phyloP scores from a whole-genome alignment of 2,113 vertebrate genomes.

The Ranitomeya variabilis region DNA sequence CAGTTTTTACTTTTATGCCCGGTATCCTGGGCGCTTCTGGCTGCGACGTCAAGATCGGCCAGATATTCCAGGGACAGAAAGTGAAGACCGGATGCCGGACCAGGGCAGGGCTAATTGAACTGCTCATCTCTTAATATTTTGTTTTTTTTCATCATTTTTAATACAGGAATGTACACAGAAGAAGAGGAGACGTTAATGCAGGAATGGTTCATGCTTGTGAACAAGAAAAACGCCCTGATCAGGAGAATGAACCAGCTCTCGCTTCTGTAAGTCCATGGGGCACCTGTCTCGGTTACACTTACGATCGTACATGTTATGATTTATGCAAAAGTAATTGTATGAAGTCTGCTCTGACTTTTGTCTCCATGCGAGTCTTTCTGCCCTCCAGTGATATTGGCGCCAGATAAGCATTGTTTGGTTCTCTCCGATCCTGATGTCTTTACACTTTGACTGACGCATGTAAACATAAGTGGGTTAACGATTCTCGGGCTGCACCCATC shows the following conservation, averaged over 20 bases:
- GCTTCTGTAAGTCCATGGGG: conserved; percentile 84
- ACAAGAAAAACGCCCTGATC: conserved; percentile 99
- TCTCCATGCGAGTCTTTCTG: conserved; percentile 21
- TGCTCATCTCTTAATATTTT: background rate
- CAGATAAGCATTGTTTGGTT: conserved; percentile 40
- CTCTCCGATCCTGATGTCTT: conserved; percentile 37
- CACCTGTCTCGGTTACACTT: background rate
- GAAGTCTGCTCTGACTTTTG: conserved; percentile 14
- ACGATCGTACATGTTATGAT: background rate
- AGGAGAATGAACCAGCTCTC: conserved; percentile 98
- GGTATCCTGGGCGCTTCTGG: too few species aligned
- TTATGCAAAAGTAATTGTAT: conserved; percentile 17
- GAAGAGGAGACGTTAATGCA: conserved; percentile 99
- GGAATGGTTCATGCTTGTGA: conserved; percentile 99
- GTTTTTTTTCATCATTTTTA: conserved; percentile 13
- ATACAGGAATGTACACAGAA: conserved; percentile 94
- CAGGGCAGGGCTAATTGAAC: too few species aligned
- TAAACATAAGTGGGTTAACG: conserved; percentile 18
- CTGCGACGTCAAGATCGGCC: too few species aligned
- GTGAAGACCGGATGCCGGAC: too few species aligned
- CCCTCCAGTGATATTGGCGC: conserved; percentile 50
- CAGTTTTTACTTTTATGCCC: too few species aligned
- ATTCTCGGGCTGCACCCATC: conserved; percentile 15
- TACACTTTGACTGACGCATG: conserved; percentile 42
- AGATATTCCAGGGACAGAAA: too few species aligned